These are phyloP conservation scores for Lineus longissimus DNA, from an alignment of 1,140 invertebrate genomes.

Conservation along the genomic window DNA sequence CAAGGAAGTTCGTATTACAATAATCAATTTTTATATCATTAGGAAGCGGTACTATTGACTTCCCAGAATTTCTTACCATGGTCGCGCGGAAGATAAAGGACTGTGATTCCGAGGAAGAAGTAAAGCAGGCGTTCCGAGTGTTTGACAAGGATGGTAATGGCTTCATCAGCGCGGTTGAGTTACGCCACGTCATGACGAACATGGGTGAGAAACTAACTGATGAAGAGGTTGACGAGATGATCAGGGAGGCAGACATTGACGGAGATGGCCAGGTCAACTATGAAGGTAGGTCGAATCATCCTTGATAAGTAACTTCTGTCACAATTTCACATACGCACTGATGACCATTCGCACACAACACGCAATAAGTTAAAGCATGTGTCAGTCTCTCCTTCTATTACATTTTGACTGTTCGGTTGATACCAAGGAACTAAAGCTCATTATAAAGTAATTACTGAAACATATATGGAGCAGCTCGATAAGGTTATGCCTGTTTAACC, in stretches of 20 bases:
- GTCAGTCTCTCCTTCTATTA: too few relatives aligned
- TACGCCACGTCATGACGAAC: conserved; percentile 90
- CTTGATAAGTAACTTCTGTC: too few relatives aligned
- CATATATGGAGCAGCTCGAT: too few relatives aligned
- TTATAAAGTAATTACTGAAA: too few relatives aligned
- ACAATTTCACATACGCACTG: too few relatives aligned
- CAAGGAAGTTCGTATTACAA: too few relatives aligned
- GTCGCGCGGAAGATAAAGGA: conserved; percentile 63
- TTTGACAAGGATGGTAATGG: conserved; percentile 86
- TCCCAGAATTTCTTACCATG: conserved; percentile 97
- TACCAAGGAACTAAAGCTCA: too few relatives aligned
- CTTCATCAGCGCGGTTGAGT: conserved; percentile 80
- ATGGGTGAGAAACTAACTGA: conserved; percentile 85
- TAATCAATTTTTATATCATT: too few relatives aligned
- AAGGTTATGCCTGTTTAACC: too few relatives aligned
- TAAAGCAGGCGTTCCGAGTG: conserved; percentile 54
- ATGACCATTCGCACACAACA: too few relatives aligned
- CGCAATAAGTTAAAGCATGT: too few relatives aligned
- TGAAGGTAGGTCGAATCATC: conserved; percentile 40
- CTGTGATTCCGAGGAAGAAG: conserved; percentile 94
- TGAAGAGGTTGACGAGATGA: conserved; percentile 90
- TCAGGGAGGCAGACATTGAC: conserved; percentile 84
- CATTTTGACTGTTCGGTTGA: too few relatives aligned
- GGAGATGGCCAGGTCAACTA: conserved; percentile 62
- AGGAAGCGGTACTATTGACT: conserved; percentile 75